Evolutionary conservation across 2,113 vertebrate species (phyloP).

Genomic region (Sinocyclocheilus anshuiensis): DNA sequence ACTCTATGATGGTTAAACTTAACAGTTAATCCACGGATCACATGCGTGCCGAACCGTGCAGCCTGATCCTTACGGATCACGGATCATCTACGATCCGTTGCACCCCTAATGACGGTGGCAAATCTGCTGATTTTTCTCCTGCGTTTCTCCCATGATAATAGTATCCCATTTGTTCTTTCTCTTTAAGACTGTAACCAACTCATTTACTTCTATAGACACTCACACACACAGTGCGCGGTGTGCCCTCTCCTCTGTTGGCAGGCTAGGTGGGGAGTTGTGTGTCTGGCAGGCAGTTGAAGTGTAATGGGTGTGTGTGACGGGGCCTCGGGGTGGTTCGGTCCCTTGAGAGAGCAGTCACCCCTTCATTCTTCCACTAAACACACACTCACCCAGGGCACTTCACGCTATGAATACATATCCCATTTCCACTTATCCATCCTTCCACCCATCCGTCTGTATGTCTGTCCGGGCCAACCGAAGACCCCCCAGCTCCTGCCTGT

Average conservation of each 20-base stretch:
- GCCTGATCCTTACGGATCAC: no score
- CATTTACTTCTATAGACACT: background rate
- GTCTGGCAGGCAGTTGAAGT: conserved; percentile 60
- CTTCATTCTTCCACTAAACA: conserved; percentile 40
- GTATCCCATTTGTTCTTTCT: background rate
- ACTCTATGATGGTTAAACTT: no score
- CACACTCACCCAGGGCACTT: conserved; percentile 39
- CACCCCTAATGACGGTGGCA: background rate
- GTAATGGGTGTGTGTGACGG: conserved; percentile 43
- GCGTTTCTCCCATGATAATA: background rate
- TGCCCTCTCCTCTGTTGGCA: conserved; percentile 64
- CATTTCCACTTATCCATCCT: conserved; percentile 7
- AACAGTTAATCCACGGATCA: no score
- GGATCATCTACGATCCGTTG: no score
- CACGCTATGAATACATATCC: conserved; percentile 26
- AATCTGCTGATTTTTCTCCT: background rate
- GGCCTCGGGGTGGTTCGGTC: conserved; percentile 38
- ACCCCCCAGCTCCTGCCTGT: conserved; percentile 71
- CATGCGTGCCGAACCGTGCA: no score
- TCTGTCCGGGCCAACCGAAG: conserved; percentile 54
- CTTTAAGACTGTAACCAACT: conserved; percentile 34
- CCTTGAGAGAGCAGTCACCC: conserved; percentile 32
- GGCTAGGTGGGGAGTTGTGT: conserved; percentile 59
- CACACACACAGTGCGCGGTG: conserved; percentile 59
- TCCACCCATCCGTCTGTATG: conserved; percentile 28